Evolutionary conservation across 1,140 invertebrate species (phyloP).

Genomic region (Zelostemma sp.): DNA sequence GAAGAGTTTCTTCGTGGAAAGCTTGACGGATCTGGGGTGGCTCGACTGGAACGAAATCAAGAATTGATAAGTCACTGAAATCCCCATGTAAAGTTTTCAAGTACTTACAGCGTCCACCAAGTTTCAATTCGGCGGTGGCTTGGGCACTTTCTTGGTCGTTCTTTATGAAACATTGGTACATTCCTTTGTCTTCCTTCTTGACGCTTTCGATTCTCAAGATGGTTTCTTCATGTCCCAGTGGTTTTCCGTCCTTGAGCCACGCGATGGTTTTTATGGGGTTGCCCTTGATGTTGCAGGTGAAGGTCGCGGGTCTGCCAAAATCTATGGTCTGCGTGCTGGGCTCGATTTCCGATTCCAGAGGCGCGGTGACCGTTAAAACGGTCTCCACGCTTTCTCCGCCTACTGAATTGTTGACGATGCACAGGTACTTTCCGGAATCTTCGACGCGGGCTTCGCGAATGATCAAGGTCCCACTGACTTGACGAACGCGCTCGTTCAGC

Average conservation of each 20-base stretch:
- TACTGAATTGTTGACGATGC: slow-evolving; percentile 94
- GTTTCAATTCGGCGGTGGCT: slow-evolving; percentile 90
- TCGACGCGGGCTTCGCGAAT: slow-evolving; percentile 91
- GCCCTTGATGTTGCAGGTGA: slow-evolving; percentile 91
- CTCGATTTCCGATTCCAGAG: slow-evolving; percentile 87
- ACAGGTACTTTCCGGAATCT: slow-evolving; percentile 94
- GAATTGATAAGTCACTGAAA: background rate
- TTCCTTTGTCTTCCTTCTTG: slow-evolving; percentile 94
- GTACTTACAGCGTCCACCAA: slow-evolving; percentile 88
- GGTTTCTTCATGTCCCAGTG: slow-evolving; percentile 82
- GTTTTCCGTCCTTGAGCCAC: slow-evolving; percentile 94
- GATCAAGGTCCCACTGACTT: slow-evolving; percentile 94
- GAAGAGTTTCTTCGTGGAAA: slow-evolving; percentile 88
- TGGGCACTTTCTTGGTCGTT: slow-evolving; percentile 96
- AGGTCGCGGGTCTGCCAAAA: slow-evolving; percentile 89
- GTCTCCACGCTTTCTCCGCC: slow-evolving; percentile 94
- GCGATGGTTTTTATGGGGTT: slow-evolving; percentile 89
- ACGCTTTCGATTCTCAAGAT: slow-evolving; percentile 89
- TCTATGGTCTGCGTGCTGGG: slow-evolving; percentile 92
- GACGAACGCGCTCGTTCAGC: slow-evolving; percentile 88
- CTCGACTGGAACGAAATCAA: slow-evolving; percentile 74
- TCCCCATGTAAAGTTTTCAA: background rate
- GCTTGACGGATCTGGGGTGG: slow-evolving; percentile 89
- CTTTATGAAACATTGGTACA: slow-evolving; percentile 96
- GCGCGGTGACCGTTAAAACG: slow-evolving; percentile 91